Evolutionary conservation across 2,113 vertebrate genomes (phyloP).

Genomic region (Colaptes auratus): DNA sequence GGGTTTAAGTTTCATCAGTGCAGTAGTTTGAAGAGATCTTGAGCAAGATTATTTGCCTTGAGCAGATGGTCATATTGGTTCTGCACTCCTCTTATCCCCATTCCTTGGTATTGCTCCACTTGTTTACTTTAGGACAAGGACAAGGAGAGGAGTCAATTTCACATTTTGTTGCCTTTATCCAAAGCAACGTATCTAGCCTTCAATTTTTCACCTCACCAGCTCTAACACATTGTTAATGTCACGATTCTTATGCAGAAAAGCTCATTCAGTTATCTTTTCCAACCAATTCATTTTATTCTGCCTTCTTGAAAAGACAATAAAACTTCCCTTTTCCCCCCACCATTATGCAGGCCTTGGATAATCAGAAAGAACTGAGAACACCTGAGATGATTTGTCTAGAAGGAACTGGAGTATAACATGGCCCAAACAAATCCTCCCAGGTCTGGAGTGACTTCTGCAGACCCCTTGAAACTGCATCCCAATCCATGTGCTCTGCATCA

Average conservation of each 20-base stretch:
- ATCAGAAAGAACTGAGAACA: not conserved
- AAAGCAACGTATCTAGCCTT: not conserved
- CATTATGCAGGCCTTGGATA: not conserved
- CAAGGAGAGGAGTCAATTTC: not conserved
- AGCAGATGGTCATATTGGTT: not conserved
- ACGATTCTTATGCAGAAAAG: not conserved
- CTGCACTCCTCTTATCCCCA: not conserved
- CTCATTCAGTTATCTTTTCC: not conserved
- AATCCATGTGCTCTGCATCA: not conserved
- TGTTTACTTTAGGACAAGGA: not conserved
- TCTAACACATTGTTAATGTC: not conserved
- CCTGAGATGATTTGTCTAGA: not conserved
- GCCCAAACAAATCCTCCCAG: not conserved
- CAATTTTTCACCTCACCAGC: not conserved
- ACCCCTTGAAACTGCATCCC: not conserved
- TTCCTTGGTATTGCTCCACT: not conserved
- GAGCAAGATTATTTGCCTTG: not conserved
- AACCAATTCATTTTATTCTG: not conserved
- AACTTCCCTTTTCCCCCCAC: not conserved
- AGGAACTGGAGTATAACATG: fast-evolving
- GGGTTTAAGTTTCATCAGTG: not conserved
- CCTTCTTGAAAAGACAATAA: not conserved
- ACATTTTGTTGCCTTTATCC: not conserved
- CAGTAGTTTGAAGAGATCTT: not conserved
- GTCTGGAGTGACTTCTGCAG: not conserved